Evolutionary conservation across 2,113 vertebrate species (phyloP), one percentile per base, ranked within the genome.

Genomic region (Chionodraco myersi): DNA sequence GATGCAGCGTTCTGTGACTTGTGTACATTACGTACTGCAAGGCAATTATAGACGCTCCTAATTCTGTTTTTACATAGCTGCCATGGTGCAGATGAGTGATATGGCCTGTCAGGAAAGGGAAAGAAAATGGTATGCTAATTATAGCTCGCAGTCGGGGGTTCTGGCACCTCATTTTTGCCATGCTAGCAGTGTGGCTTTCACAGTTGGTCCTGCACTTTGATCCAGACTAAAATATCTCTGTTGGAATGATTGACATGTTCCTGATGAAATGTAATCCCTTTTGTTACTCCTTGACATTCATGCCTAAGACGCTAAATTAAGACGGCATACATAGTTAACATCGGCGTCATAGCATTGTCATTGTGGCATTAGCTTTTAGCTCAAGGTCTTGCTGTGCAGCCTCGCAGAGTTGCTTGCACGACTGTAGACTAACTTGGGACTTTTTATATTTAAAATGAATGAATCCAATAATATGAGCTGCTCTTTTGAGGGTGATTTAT

Each of bases 161-260:
- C 69, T 72, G 78, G 62, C 72, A 26, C n/a, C 82, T 91, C 86
- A 88, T 90, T 85, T 89, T 90, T 88, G 84, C 61, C 26, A 15
- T 15, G 8, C 47, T 44, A 30, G 49, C 10, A 6, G 10, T 23
- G 3, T 18, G 41, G 44, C 56, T 73, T n/a, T 2, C n/a, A 14
- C 47, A 14, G 48, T 63, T 8, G 11, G 51, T 57, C 14, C 4
- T n/a, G 12, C 34, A 23, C 34, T 48, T 54, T 49, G n/a, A 6
- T 64, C 1, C 23, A 48, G 16, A 30, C 47, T 41, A n/a, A 67
- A 72, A 73, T 16, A 67, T 56, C 21, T 67, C 10, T 36, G 5
- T 66, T 63, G 15, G 18, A 51, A 14, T 58, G 51, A 16, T 67
- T 53, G 5, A 16, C 9, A 4, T 79, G 51, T 0, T 45, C 34